Conservation (phyloP, 2,888 invertebrate species). For the Drosophila putrida region DNA sequence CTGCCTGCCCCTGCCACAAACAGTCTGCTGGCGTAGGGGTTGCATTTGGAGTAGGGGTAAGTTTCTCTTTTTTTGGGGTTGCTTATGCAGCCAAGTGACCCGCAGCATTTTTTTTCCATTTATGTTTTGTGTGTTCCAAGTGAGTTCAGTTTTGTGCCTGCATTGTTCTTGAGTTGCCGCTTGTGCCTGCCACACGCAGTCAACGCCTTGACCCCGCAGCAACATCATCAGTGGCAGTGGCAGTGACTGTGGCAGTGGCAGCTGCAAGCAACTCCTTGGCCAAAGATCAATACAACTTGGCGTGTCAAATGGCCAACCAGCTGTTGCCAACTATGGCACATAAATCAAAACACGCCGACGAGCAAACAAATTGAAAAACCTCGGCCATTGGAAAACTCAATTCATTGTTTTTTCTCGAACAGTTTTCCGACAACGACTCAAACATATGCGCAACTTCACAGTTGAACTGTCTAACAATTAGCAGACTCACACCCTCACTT, state of each 20-base stretch:
- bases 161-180: constrained; percentile 58
- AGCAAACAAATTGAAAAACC: constrained; percentile 65
- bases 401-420: constrained; percentile 30
- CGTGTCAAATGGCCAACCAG: constrained; percentile 74
- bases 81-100: constrained; percentile 60
- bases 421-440: constrained; percentile 14
- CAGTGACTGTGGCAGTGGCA: constrained; percentile 21
- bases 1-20: constrained; percentile 2
- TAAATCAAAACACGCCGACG: constrained; percentile 65
- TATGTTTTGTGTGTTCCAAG: constrained; percentile 3
- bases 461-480: constrained; percentile 64
- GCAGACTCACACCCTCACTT: constrained; percentile 53
- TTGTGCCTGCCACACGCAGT: constrained; percentile 77
- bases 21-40: neutral
- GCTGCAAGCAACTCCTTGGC: constrained; percentile 63
- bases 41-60: constrained; percentile 12
- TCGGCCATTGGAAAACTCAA: constrained; percentile 40
- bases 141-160: constrained; percentile 27
- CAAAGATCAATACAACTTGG: constrained; percentile 56
- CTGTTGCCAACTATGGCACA: constrained; percentile 53
- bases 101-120: constrained; percentile 56
- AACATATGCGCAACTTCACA: constrained; percentile 76
- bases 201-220: constrained; percentile 65
- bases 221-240: neutral
- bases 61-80: constrained; percentile 53